These are phyloP conservation scores for Sciurus vulgaris DNA, from an alignment of 2,797 vertebrate genomes.

Conservation along the genomic window DNA sequence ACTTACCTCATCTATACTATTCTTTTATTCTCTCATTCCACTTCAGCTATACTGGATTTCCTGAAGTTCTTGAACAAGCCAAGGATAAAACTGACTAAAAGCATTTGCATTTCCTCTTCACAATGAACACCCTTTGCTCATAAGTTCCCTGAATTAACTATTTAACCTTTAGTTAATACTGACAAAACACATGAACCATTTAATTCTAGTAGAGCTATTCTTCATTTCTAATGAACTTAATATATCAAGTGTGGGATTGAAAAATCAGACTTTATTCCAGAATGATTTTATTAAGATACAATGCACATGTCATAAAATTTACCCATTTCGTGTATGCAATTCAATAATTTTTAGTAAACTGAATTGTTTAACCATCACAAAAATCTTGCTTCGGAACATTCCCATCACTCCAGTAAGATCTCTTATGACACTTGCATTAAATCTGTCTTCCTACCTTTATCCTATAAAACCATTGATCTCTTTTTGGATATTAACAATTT, in stretches of 20 bases:
- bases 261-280: neutral
- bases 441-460: neutral
- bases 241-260: neutral
- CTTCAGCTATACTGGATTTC: neutral
- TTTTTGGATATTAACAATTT: neutral
- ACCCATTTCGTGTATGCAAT: neutral
- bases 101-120: neutral
- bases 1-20: neutral
- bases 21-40: neutral
- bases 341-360: neutral
- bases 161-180: conserved; percentile 3
- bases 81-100: neutral
- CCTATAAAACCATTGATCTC: neutral
- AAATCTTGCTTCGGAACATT: conserved; percentile 3
- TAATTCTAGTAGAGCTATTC: neutral
- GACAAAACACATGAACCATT: neutral
- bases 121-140: neutral
- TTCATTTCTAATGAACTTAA: neutral
- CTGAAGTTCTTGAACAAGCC: neutral
- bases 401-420: neutral
- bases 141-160: neutral
- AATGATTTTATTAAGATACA: neutral
- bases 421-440: neutral
- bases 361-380: neutral
- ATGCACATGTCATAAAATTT: neutral